These are phyloP conservation scores for Narcine bancroftii DNA, from an alignment of 2,113 vertebrate genomes.

Conservation along the genomic window DNA sequence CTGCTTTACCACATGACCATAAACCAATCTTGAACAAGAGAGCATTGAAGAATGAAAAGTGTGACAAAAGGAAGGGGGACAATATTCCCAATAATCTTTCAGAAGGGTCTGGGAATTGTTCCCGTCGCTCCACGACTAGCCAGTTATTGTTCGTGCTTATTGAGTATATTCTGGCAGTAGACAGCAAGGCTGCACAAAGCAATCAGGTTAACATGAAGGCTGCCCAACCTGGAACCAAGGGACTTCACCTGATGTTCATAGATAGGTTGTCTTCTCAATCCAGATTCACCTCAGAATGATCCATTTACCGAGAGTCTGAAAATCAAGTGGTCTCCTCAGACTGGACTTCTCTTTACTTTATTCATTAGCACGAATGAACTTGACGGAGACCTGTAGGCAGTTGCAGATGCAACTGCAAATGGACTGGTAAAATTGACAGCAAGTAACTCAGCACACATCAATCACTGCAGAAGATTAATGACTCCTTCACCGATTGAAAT, in stretches of 20 bases:
- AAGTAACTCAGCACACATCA: slow-evolving; percentile 9
- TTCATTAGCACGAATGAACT: slow-evolving; percentile 9
- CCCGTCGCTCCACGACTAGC: background rate
- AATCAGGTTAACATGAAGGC: background rate
- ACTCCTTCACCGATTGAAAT: background rate
- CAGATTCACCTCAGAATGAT: background rate
- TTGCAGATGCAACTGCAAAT: slow-evolving; percentile 15
- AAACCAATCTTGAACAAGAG: too few species aligned
- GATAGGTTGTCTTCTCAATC: background rate
- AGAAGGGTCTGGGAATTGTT: background rate
- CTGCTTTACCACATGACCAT: too few species aligned
- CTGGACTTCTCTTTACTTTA: background rate
- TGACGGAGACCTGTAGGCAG: background rate
- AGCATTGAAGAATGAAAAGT: too few species aligned
- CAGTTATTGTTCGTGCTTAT: background rate
- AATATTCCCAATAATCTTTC: background rate
- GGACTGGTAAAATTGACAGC: background rate
- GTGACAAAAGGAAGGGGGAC: background rate
- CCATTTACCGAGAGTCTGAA: background rate
- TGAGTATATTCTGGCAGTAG: background rate
- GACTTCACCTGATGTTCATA: background rate
- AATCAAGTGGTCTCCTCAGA: slow-evolving; percentile 23
- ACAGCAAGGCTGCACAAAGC: background rate
- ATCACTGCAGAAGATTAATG: background rate
- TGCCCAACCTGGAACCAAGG: background rate